Conservation (phyloP, 2,797 vertebrate genomes). For the Nyctalus aviator region DNA sequence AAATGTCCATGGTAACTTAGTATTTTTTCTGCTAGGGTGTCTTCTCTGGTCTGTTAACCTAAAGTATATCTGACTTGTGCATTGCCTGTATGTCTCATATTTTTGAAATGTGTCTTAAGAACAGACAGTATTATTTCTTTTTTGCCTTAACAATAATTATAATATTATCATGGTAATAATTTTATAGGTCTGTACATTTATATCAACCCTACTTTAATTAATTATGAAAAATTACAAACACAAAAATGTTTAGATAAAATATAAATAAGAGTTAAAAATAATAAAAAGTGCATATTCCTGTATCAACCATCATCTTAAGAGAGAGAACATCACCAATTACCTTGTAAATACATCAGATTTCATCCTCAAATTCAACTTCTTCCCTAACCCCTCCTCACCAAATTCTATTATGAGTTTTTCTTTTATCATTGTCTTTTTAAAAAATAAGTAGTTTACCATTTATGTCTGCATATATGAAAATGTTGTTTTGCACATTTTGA, state of each 20-base stretch:
- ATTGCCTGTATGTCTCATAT: background rate
- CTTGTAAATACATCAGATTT: background rate
- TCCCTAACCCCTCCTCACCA: background rate
- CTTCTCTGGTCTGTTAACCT: background rate
- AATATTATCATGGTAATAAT: background rate
- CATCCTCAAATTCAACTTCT: background rate
- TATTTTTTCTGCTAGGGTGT: background rate
- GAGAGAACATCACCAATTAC: background rate
- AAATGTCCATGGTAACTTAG: background rate
- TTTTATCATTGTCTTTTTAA: background rate
- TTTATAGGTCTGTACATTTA: background rate
- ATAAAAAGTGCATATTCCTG: background rate
- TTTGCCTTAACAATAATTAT: background rate
- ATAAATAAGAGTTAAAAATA: background rate
- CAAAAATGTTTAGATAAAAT: background rate
- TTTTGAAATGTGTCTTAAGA: slow-evolving; percentile 26
- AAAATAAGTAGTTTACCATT: background rate
- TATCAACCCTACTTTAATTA: background rate
- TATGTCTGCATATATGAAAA: background rate
- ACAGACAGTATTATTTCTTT: background rate
- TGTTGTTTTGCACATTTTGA: background rate
- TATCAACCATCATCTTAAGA: background rate
- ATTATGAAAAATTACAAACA: background rate
- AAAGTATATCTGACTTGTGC: background rate
- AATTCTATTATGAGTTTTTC: background rate